Evolutionary conservation across 2,888 invertebrate genomes (phyloP).

Genomic region (Andrena bicolor): DNA sequence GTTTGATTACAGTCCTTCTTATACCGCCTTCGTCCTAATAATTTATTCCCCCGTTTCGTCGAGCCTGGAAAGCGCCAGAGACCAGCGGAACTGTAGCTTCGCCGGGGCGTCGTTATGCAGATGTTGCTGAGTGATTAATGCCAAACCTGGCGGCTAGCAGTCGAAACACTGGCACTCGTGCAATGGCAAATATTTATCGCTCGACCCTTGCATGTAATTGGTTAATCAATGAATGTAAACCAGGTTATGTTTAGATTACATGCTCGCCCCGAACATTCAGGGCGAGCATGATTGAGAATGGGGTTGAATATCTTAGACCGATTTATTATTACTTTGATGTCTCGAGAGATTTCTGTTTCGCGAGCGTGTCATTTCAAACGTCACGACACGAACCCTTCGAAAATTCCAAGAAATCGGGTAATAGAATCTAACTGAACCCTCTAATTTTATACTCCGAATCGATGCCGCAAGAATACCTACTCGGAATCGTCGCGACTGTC

Average conservation of each 20-base stretch:
- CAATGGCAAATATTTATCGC: conserved; percentile 48
- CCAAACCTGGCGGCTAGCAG: conserved; percentile 23
- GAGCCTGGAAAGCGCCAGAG: neutral
- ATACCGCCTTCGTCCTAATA: neutral
- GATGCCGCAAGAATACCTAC: too few species aligned
- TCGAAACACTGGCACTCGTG: conserved; percentile 35
- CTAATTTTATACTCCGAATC: too few species aligned
- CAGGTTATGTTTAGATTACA: conserved; percentile 16
- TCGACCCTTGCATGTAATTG: conserved; percentile 44
- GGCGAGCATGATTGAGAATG: neutral
- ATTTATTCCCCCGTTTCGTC: conserved; percentile 13
- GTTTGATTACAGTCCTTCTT: neutral
- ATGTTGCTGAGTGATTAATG: conserved; percentile 47
- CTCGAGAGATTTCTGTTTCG: too few species aligned
- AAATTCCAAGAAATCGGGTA: too few species aligned
- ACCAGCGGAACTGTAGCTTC: neutral
- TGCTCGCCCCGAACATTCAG: neutral
- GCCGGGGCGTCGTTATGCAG: conserved; percentile 31
- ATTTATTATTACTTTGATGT: neutral
- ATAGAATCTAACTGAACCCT: too few species aligned
- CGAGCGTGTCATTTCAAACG: too few species aligned
- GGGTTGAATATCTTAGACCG: neutral
- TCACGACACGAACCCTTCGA: too few species aligned
- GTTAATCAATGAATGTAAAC: conserved; percentile 36
- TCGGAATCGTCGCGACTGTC: neutral